A percentile compares a stretch with the other conserved stretches of the same genome.
These are phyloP conservation scores for Eupithecia insigniata DNA, from an alignment of 2,888 invertebrate species.

Conservation along the genomic window DNA sequence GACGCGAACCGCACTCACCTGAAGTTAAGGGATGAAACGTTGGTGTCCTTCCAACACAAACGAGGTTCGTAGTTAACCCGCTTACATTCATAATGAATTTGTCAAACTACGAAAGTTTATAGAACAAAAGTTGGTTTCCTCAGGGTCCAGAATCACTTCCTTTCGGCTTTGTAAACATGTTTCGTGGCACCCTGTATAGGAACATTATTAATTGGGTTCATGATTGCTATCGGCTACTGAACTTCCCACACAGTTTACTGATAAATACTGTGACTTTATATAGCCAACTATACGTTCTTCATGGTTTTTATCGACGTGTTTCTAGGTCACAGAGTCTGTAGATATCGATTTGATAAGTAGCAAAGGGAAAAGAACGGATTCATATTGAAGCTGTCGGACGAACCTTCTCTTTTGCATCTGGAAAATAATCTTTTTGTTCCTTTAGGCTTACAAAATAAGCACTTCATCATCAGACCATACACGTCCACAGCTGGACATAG, in stretches of 20 bases:
- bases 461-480: no score
- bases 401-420: background rate
- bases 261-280: conserved; percentile 5
- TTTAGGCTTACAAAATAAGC: no score
- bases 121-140: no score
- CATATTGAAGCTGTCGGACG: background rate
- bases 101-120: no score
- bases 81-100: no score
- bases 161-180: no score
- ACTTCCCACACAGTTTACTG: conserved; percentile 6
- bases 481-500: no score
- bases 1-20: no score
- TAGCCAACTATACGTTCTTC: background rate
- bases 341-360: conserved; percentile 7
- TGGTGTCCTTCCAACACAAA: no score
- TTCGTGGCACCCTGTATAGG: background rate
- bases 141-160: no score
- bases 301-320: conserved; percentile 6
- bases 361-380: background rate
- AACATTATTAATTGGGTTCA: conserved; percentile 1
- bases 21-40: no score
- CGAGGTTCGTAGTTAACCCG: no score
- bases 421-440: background rate
- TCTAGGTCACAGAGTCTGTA: conserved; percentile 8
- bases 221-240: conserved; percentile 24